phyloP scores from a whole-genome alignment of 2,888 invertebrate species.

The Papilio protenor region DNA sequence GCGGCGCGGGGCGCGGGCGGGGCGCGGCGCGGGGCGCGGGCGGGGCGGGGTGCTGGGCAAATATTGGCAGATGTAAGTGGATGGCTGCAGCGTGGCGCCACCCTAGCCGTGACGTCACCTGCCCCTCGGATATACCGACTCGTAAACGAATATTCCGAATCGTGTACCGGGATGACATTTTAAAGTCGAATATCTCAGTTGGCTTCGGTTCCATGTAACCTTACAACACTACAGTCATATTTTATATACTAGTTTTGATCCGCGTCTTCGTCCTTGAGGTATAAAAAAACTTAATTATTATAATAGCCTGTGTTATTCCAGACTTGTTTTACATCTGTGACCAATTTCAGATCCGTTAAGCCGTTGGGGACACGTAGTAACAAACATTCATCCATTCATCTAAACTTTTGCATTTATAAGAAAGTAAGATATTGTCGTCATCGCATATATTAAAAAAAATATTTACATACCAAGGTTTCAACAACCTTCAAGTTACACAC shows the following conservation, averaged over 20 bases:
- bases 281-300: not conserved
- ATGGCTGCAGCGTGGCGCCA: constrained; percentile 79
- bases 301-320: not conserved
- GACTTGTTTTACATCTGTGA: not conserved
- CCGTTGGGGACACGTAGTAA: not conserved
- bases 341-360: not conserved
- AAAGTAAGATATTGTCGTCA: no score
- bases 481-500: not conserved
- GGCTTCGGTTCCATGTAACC: not conserved
- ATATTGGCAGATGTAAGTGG: constrained; percentile 88
- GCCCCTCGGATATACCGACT: constrained; percentile 13
- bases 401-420: no score
- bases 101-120: constrained; percentile 73
- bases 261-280: not conserved
- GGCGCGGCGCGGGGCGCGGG: constrained; percentile 42
- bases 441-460: no score
- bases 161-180: constrained; percentile 28
- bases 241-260: not conserved
- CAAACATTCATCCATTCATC: not conserved
- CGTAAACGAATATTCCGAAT: not conserved
- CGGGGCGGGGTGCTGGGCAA: constrained; percentile 77
- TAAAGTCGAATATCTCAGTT: constrained; percentile 24
- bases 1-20: constrained; percentile 70
- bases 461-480: not conserved
- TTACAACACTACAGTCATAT: not conserved